phyloP scores from a whole-genome alignment of 2,113 vertebrate species.

The Gallinago paraguaiae region DNA sequence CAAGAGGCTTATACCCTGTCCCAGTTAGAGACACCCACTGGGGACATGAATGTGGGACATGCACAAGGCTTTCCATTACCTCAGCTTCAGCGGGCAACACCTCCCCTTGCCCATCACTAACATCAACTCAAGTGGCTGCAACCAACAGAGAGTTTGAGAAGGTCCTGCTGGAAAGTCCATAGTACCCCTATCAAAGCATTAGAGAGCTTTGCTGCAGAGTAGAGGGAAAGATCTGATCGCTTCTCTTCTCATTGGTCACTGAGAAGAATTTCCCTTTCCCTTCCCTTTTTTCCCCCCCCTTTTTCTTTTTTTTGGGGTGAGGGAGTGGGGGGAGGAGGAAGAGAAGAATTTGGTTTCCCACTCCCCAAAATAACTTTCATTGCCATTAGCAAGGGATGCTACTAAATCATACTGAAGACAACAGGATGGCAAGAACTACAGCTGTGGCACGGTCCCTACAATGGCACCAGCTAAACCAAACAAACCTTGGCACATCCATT shows the following conservation, averaged over 20 bases:
- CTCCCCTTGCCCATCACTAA: not conserved
- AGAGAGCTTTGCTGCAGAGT: not conserved
- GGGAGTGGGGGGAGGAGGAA: not conserved
- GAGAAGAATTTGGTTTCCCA: not conserved
- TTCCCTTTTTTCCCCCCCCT: not conserved
- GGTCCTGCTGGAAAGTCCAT: not conserved
- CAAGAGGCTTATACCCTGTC: fast-evolving
- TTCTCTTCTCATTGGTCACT: not conserved
- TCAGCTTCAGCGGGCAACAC: not conserved
- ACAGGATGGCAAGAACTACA: not conserved
- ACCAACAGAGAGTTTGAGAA: not conserved
- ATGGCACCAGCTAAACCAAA: not conserved
- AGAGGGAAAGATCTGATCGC: not conserved
- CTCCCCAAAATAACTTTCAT: not conserved
- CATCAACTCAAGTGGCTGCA: not conserved
- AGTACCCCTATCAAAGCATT: not conserved
- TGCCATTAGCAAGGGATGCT: not conserved
- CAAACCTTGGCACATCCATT: not conserved
- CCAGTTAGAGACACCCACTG: not conserved
- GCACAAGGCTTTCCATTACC: not conserved
- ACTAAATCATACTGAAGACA: not conserved
- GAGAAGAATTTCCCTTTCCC: not conserved
- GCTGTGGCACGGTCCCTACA: not conserved
- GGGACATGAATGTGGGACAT: fast-evolving
- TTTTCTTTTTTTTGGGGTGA: not conserved